Percentiles rank a stretch among this genome's conserved stretches.
Evolutionary conservation across 2,797 vertebrate species (phyloP).

Genomic region (Paramormyrops hopkinsi): DNA sequence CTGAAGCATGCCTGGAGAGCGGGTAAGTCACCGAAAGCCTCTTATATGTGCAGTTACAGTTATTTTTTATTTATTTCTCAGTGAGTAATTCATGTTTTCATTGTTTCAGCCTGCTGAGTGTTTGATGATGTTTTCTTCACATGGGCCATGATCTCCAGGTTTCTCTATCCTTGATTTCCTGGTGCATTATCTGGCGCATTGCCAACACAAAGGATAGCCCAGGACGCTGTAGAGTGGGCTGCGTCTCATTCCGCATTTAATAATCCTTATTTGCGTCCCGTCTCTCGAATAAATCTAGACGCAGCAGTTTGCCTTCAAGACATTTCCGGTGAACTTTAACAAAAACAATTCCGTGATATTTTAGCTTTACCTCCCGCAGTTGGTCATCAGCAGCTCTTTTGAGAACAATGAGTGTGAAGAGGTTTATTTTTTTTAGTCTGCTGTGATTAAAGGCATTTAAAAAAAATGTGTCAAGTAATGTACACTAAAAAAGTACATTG

Average conservation of each 20-base stretch:
- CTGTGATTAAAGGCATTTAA: background rate
- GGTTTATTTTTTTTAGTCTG: background rate
- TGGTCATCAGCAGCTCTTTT: background rate
- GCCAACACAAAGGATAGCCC: background rate
- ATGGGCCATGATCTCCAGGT: background rate
- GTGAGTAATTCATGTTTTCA: background rate
- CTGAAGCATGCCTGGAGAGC: background rate
- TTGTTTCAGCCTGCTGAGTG: background rate
- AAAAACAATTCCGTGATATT: background rate
- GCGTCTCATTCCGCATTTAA: background rate
- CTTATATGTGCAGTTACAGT: background rate
- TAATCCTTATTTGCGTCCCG: background rate
- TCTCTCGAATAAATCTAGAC: background rate
- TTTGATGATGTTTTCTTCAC: background rate
- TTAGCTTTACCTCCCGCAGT: background rate
- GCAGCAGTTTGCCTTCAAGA: background rate
- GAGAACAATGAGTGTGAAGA: background rate
- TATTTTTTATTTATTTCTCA: background rate
- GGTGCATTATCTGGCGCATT: background rate
- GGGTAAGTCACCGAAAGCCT: background rate
- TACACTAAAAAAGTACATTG: background rate
- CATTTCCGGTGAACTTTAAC: background rate
- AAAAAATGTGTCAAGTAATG: background rate
- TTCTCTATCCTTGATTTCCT: background rate
- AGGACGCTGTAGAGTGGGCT: background rate